phyloP scores from a whole-genome alignment of 2,888 invertebrate genomes.

The Rhopalosiphum nymphaeae region DNA sequence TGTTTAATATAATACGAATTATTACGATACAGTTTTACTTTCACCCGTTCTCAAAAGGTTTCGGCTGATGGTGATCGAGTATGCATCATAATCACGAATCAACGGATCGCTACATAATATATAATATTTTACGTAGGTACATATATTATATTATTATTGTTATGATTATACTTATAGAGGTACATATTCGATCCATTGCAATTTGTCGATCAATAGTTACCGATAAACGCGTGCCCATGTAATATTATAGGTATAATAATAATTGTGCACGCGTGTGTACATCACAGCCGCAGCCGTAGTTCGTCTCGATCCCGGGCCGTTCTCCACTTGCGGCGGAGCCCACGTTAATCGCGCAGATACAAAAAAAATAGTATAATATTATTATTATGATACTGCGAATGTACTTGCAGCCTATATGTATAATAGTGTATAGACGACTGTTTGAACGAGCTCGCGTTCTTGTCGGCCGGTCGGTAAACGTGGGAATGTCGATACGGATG shows the following conservation, averaged over 20 bases:
- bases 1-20: not conserved
- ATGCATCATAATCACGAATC: not conserved
- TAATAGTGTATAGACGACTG: not conserved
- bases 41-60: not conserved
- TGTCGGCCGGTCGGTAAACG: slow-evolving; percentile 31
- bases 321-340: not conserved
- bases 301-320: not conserved
- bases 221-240: slow-evolving; percentile 13
- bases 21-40: not conserved
- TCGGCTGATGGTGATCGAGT: not conserved
- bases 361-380: not conserved
- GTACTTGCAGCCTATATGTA: not conserved
- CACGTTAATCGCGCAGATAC: not conserved
- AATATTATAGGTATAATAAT: not conserved
- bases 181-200: not conserved
- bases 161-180: not conserved
- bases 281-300: not conserved
- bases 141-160: not conserved
- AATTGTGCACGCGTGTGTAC: not conserved
- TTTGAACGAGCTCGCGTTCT: slow-evolving; percentile 2
- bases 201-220: slow-evolving; percentile 18
- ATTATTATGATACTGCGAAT: not conserved
- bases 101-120: not conserved
- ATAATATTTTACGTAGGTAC: not conserved
- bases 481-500: slow-evolving; percentile 63